Evolutionary conservation across 2,797 vertebrate genomes (phyloP).

Genomic region (Labeo calbasu): DNA sequence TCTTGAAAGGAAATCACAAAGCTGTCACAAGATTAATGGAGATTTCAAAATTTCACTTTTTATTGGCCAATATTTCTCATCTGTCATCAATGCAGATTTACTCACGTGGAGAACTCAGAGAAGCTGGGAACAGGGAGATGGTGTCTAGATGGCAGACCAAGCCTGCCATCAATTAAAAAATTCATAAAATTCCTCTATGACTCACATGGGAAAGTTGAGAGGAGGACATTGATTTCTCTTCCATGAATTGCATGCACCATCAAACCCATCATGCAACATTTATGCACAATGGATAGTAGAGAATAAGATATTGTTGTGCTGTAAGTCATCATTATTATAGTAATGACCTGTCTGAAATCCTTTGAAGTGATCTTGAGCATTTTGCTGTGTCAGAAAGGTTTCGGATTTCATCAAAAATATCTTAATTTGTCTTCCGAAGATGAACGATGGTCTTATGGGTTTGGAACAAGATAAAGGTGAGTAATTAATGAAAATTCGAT

Average conservation of each 20-base stretch:
- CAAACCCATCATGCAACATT: slow-evolving; percentile 41
- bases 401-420: too few relatives aligned
- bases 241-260: slow-evolving; percentile 36
- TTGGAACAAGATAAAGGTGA: too few relatives aligned
- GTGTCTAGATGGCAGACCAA: neutral
- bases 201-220: slow-evolving; percentile 27
- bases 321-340: slow-evolving; percentile 17
- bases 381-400: neutral
- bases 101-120: neutral
- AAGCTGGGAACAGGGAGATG: neutral
- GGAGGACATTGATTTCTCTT: slow-evolving; percentile 35
- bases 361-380: neutral
- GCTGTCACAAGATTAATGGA: slow-evolving; percentile 20
- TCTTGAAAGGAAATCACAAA: slow-evolving; percentile 26
- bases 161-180: slow-evolving; percentile 21
- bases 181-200: slow-evolving; percentile 14
- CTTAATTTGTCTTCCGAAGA: too few relatives aligned
- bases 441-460: too few relatives aligned
- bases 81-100: slow-evolving; percentile 12
- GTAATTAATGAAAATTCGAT: too few relatives aligned
- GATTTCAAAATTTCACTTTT: neutral
- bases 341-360: slow-evolving; percentile 7
- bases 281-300: slow-evolving; percentile 1
- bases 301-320: slow-evolving; percentile 19
- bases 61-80: slow-evolving; percentile 21